phyloP scores from a whole-genome alignment of 2,888 invertebrate genomes.

The Tetramorium bicarinatum region DNA sequence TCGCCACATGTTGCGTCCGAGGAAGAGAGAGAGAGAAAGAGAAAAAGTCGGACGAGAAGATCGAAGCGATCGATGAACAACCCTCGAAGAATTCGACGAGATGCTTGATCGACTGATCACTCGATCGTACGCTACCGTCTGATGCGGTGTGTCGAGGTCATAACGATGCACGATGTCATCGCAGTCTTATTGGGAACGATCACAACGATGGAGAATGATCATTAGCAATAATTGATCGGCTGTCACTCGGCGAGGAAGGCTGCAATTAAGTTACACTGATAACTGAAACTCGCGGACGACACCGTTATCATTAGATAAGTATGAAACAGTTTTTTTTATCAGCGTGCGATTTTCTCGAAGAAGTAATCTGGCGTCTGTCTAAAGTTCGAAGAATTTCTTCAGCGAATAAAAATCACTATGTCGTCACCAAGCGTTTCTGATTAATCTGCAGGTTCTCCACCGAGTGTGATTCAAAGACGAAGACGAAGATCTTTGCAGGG shows the following conservation, averaged over 20 bases:
- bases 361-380: not conserved
- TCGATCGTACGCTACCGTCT: constrained; percentile 33
- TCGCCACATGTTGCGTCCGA: constrained; percentile 81
- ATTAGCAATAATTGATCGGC: constrained; percentile 12
- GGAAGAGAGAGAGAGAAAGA: not conserved
- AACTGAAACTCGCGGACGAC: not conserved
- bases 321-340: not conserved
- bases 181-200: constrained; percentile 35
- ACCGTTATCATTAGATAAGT: not conserved
- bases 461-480: not conserved
- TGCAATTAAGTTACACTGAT: not conserved
- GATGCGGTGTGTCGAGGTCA: constrained; percentile 26
- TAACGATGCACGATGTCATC: constrained; percentile 50
- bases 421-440: not conserved
- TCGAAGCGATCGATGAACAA: not conserved
- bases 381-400: not conserved
- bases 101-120: not conserved
- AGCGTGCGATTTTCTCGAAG: not conserved
- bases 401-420: not conserved
- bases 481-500: not conserved
- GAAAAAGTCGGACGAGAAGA: not conserved
- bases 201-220: not conserved
- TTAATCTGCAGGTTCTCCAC: not conserved
- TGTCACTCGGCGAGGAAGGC: not conserved
- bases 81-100: not conserved